Evolutionary conservation across 2,113 vertebrate species (phyloP), one percentile per base, ranked within the genome.

Genomic region (Corapipo altera): DNA sequence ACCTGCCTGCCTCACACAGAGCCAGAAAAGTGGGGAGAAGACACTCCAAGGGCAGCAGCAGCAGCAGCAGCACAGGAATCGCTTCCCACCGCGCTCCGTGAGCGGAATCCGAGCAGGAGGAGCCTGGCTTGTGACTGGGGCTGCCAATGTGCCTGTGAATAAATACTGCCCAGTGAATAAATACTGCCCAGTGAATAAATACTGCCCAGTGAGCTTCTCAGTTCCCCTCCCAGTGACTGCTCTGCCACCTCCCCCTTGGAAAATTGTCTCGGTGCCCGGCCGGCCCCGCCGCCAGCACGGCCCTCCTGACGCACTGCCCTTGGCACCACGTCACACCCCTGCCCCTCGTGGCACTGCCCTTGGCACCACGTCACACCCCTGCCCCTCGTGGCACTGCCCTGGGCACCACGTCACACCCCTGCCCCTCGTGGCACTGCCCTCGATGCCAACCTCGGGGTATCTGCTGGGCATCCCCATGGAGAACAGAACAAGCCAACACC

Each of bases 401-500:
- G n/a, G 85, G 93, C 71, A 66, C 52, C 15, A 32, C 4, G 9
- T 35, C 59, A 24, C 3, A 4, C 32, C 13, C 1, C 55, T 18
- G 21, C 12, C 55, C 28, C n/a, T 28, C 5, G 0, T 2, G 32
- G 23, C 9, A 58, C n/a, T n/a, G 11, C 28, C 4, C 3, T 13
- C 3, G 26, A 6, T 12, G 37, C 27, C 14, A 39, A 57, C 33
- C 69, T 14, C n/a, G 16, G 46, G 5, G 46, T 14, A 46, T 43
- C 6, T 30, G 2, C 3, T 20, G 12, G 0, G 0, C 8, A 28
- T 13, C 48, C 30, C n/a, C 14, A 0, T 0, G 0, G 62, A 41
- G 67, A 51, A 48, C 23, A 27, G 8, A 30, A 58, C 27, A 11
- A 37, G 11, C 2, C 7, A 6, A 8, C 0, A 20, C 1, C 49